Percentiles rank a stretch among this genome's conserved stretches.
These are phyloP conservation scores for Drosophila saltans DNA, from an alignment of 1,140 invertebrate species.

Conservation along the genomic window DNA sequence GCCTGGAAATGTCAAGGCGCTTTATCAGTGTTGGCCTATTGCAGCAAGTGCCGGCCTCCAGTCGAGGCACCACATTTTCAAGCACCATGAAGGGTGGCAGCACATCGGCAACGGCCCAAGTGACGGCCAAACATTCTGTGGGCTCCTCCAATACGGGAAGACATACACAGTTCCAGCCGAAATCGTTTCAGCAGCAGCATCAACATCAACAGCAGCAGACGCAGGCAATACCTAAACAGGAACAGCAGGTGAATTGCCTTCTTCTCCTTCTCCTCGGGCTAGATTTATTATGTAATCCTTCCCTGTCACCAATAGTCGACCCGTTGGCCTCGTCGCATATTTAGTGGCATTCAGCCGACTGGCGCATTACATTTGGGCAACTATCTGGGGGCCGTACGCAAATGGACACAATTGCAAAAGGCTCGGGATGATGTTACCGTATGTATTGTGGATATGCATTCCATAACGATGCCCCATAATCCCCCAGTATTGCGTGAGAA, in stretches of 20 bases:
- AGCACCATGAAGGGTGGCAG: background rate
- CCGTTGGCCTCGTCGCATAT: constrained; percentile 86
- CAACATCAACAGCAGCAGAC: background rate
- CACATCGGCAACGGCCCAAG: constrained; percentile 26
- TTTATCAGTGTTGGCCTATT: background rate
- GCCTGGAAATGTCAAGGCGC: background rate
- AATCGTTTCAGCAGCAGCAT: constrained; percentile 5
- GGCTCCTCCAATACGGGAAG: background rate
- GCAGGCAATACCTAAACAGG: background rate
- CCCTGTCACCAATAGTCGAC: constrained; percentile 13
- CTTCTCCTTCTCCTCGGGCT: background rate
- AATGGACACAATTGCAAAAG: constrained; percentile 94
- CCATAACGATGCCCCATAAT: constrained; percentile 94
- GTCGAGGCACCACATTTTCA: background rate
- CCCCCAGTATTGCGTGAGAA: constrained; percentile 87
- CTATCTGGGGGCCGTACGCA: constrained; percentile 96
- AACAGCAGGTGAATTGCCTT: background rate
- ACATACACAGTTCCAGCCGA: background rate
- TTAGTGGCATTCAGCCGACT: constrained; percentile 98
- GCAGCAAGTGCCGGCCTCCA: constrained; percentile 1
- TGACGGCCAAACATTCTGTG: background rate
- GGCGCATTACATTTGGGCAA: constrained; percentile 97
- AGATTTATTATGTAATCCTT: constrained; percentile 1
- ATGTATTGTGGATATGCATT: constrained; percentile 97
- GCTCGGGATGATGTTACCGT: constrained; percentile 88